Evolutionary conservation across 2,113 vertebrate species (phyloP).

Genomic region (Antidorcas marsupialis): DNA sequence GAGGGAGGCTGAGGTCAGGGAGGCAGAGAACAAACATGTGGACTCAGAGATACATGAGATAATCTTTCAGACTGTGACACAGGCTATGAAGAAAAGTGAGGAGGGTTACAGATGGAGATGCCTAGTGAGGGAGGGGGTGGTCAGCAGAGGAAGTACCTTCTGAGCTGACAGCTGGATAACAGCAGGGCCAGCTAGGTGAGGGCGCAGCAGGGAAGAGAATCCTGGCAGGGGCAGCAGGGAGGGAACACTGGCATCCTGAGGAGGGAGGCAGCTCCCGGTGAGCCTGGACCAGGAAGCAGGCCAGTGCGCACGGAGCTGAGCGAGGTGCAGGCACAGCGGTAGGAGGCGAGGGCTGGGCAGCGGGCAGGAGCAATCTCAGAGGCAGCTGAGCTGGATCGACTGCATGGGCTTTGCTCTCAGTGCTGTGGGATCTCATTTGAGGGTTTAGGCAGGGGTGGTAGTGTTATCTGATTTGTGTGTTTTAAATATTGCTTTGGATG

Average conservation of each 20-base stretch:
- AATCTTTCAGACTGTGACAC: not conserved
- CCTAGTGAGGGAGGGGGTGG: fast-evolving
- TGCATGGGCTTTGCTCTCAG: not conserved
- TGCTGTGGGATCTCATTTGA: not conserved
- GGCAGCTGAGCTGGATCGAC: not conserved
- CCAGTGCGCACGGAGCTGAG: too few species aligned
- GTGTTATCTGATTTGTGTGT: not conserved
- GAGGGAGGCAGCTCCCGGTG: too few species aligned
- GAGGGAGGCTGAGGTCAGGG: not conserved
- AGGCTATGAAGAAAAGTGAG: not conserved
- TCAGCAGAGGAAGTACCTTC: not conserved
- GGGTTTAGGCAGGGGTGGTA: not conserved
- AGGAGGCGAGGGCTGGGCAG: not conserved
- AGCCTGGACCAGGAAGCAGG: not conserved
- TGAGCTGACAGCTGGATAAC: not conserved
- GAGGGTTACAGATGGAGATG: not conserved
- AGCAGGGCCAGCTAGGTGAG: not conserved
- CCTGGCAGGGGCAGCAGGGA: not conserved
- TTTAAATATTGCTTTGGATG: not conserved
- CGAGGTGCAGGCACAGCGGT: not conserved
- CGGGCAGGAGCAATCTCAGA: not conserved
- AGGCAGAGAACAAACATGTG: not conserved
- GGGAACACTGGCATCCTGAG: not conserved
- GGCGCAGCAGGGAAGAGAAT: not conserved
- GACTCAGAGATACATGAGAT: not conserved